Base-by-base conservation (phyloP, 2,797 vertebrate genomes). In the Spheniscus humboldti region DNA sequence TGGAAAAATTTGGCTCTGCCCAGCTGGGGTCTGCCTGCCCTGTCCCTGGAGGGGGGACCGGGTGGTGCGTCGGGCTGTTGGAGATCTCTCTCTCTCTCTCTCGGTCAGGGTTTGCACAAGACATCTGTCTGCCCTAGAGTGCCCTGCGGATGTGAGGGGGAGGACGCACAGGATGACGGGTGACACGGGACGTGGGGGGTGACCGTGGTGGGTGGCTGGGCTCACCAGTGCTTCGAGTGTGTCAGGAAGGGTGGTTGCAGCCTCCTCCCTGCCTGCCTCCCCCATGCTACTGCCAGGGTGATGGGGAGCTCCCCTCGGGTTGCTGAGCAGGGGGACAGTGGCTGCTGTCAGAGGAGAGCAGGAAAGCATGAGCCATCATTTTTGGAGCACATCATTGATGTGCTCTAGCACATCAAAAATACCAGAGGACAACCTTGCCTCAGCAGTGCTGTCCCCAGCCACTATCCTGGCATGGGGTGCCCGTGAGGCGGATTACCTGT, bases 281-380 rank as follows among this genome's bases (percentile, higher is more conserved):
- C 35, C 39, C 0, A 0, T 22, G 69, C 64, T 62, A 9, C 68
- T 64, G n/a, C 3, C 0, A 8, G 45, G 35, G 15, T 1, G 6
- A 33, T 6, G 11, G 55, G 78, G 33, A 37, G 53, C 55, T 82
- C 19, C 63, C 39, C 35, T 18, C 0, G 0, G 53, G 45, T 41
- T 64, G 59, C 79, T 39, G 56, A 73, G 74, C 66, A 25, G 33
- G 53, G 63, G 6, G 24, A 18, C 27, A 6, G 22, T 2, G 45
- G 18, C 24, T 35, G 48, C 75, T 80, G 71, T 30, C 67, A 74
- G 39, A 28, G 33, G 55, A 62, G 45, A 74, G 68, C 75, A 71
- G 78, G 79, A 66, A 92, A 90, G 47, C 0, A 1, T 7, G 17
- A 91, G 39, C 31, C 13, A 13, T 28, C 24, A 2, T 22, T 79